Base-by-base conservation (phyloP, 2,888 invertebrate species). In the Cancer borealis region DNA sequence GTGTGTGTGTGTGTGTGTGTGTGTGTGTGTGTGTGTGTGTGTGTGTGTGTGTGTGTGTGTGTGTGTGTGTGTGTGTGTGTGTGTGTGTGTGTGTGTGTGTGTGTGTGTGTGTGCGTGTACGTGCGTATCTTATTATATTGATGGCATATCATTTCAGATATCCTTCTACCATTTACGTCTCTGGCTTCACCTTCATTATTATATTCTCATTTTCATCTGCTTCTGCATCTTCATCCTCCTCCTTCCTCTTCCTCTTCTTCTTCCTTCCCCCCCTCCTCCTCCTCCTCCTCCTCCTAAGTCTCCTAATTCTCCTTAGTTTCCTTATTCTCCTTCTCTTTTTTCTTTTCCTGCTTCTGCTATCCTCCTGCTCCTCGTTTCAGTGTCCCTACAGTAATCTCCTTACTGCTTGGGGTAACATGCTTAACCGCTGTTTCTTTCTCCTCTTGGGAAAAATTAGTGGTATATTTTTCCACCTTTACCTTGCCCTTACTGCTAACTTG, bases 401-500 rank as follows among this genome's bases (percentile, higher is more conserved):
- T 66, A 66, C 66, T 66, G 66, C 66, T 66, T 66, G 66, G 66
- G 21, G n/a, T 66, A 66, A 66, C 66, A 66, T 66, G 66, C n/a
- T 66, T 66, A 66, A 66, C 66, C 66, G n/a, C 66, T 66, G 66
- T 66, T n/a, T 66, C 66, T 1, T 66, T n/a, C 66, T 66, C n/a
- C 66, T 66, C 66, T n/a, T 66, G 66, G 66, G 66, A 66, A 66
- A n/a, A 66, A 66, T 66, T 66, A 66, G n/a, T 66, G 66, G n/a
- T 66, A 66, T 66, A n/a, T 66, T n/a, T n/a, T 66, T 66, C 66
- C 66, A 66, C n/a, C 66, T 66, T 66, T 17, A n/a, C 66, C 66
- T n/a, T 66, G 66, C n/a, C 66, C 66, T 21, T n/a, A n/a, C 14
- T 66, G n/a, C n/a, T 66, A 66, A 66, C 66, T 66, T 21, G n/a